Percentiles rank a stretch among this genome's conserved stretches.
phyloP scores from a whole-genome alignment of 2,797 vertebrate genomes.

The Cuniculus paca region DNA sequence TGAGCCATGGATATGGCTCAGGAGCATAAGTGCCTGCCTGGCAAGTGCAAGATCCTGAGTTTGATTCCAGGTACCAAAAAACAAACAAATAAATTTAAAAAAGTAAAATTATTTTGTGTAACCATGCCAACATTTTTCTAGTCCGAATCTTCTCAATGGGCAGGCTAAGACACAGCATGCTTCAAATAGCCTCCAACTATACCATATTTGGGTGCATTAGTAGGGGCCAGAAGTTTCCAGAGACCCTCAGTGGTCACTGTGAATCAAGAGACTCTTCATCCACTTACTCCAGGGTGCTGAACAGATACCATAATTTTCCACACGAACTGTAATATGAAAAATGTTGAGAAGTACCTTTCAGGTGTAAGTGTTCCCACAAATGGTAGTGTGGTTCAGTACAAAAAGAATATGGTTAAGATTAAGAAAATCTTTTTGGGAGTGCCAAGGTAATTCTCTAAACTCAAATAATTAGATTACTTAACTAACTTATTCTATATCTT shows the following conservation, averaged over 20 bases:
- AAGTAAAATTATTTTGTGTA: slow-evolving; percentile 35
- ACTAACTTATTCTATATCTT: slow-evolving; percentile 5
- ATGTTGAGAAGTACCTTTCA: background rate
- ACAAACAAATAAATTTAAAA: background rate
- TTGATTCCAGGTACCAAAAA: too few relatives aligned
- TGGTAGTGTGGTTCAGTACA: background rate
- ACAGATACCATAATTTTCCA: background rate
- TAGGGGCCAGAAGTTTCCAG: background rate
- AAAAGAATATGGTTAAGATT: background rate
- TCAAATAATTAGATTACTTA: background rate
- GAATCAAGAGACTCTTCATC: background rate
- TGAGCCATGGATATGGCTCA: background rate
- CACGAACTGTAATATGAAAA: background rate
- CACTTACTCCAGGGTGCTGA: background rate
- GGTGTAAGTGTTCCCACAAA: background rate
- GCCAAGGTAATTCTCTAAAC: background rate
- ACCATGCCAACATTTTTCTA: slow-evolving; percentile 8
- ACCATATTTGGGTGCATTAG: background rate
- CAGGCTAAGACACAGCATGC: background rate
- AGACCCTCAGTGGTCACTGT: background rate
- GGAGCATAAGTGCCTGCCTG: too few relatives aligned
- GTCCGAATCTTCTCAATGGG: background rate
- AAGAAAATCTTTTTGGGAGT: background rate
- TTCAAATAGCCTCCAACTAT: background rate
- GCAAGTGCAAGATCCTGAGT: too few relatives aligned